Evolutionary conservation across 2,888 invertebrate species (phyloP).

Genomic region (Eupithecia subfuscata): DNA sequence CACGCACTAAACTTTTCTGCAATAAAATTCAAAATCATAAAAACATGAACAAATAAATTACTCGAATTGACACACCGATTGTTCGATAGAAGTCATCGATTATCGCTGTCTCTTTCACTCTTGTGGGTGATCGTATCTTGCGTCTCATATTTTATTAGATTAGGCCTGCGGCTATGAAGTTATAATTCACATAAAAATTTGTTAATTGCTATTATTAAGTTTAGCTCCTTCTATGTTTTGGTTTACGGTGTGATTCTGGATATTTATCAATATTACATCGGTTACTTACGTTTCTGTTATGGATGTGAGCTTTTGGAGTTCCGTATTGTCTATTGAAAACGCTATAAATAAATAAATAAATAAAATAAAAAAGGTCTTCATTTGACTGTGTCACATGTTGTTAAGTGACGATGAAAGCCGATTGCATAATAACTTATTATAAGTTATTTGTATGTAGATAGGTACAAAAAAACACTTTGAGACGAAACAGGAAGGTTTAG

Average conservation of each 20-base stretch:
- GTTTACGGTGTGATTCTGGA: constrained; percentile 67
- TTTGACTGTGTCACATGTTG: background rate
- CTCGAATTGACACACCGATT: constrained; percentile 65
- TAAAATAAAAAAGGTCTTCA: background rate
- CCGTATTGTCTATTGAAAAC: constrained; percentile 26
- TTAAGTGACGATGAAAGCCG: background rate
- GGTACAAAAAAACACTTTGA: too few relatives aligned
- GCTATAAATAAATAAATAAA: background rate
- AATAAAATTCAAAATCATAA: constrained; percentile 40
- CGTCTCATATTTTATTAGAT: constrained; percentile 60
- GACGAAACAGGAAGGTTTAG: too few relatives aligned
- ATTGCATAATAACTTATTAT: too few relatives aligned
- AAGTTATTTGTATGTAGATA: too few relatives aligned
- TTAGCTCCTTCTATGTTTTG: constrained; percentile 64
- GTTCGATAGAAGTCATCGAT: constrained; percentile 70
- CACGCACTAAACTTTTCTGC: constrained; percentile 32
- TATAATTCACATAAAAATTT: constrained; percentile 75
- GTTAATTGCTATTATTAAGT: constrained; percentile 79
- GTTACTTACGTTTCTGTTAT: constrained; percentile 57
- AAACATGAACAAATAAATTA: constrained; percentile 55
- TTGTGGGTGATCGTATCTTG: constrained; percentile 30
- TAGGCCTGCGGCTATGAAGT: constrained; percentile 70
- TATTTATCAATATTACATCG: constrained; percentile 65
- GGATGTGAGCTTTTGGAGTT: constrained; percentile 52
- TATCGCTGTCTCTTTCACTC: constrained; percentile 55